Conservation (phyloP, 2,797 vertebrate species). For the Myioborus melanocephalus region DNA sequence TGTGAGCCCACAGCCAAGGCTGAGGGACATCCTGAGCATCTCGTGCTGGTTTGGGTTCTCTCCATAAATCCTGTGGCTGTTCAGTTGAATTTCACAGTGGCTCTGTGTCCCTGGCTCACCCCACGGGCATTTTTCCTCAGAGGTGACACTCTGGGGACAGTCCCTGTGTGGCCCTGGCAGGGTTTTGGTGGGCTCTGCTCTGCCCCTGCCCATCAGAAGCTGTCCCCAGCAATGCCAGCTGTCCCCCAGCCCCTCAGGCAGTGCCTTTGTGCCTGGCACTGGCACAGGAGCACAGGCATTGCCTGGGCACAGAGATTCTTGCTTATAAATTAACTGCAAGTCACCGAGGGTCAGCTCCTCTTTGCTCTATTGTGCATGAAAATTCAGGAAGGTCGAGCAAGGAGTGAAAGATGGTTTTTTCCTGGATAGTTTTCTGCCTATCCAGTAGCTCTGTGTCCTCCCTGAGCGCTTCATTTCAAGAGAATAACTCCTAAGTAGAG, state of each 20-base stretch:
- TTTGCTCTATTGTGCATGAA: background rate
- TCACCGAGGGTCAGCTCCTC: background rate
- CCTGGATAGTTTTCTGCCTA: background rate
- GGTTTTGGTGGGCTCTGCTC: background rate
- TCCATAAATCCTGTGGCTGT: background rate
- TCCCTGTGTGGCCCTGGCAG: background rate
- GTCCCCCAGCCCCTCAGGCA: background rate
- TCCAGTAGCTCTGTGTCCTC: background rate
- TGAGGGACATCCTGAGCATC: background rate
- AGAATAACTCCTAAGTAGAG: background rate
- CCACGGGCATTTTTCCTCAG: accelerated
- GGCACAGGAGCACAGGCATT: background rate
- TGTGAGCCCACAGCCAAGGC: background rate
- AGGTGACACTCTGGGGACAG: accelerated
- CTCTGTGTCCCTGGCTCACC: background rate
- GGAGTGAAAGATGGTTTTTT: background rate
- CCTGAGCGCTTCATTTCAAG: background rate
- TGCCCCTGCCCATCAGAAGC: background rate
- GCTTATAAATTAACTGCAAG: background rate
- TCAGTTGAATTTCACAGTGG: accelerated
- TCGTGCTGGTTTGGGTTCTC: accelerated
- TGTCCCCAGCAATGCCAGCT: background rate
- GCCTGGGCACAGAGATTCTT: background rate
- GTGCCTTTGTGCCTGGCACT: background rate
- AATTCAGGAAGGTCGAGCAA: background rate